Evolutionary conservation across 1,140 invertebrate species (phyloP), one percentile per base, ranked within the genome.

Genomic region (Diorhabda elongata): DNA sequence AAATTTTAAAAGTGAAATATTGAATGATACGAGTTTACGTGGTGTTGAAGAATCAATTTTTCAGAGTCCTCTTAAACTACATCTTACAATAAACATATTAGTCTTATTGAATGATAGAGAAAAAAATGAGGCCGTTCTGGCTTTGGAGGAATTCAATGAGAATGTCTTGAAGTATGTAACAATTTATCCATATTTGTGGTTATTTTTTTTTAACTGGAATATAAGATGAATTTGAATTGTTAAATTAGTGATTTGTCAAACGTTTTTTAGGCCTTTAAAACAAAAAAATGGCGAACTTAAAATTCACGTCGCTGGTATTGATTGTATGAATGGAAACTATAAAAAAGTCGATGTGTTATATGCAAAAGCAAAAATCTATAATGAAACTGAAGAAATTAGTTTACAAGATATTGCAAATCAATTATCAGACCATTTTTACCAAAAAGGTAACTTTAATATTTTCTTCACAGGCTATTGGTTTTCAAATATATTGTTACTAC

Each of bases 41-140:
- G 89, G 88, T 2, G 74, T 94, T 58, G 85, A 88, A 52, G 85
- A 88, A 67, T 83, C 79, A 8, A 77, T 94, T 66, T 95, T 95
- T 82, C 89, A 91, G 79, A 84, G 77, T 64, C 81, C 88, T 3
- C 75, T 82, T 11, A 93, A 90, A 81, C 81, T 95, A 4, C 93
- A 95, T 82, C 71, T 95, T 42, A 96, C 93, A 0, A 75, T 94
- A 57, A 87, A 86, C 59, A 86, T 90, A 5, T 81, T 93, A 76
- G 86, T 86, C 26, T 81, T 96, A 62, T 82, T 92, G 66, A 87
- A 91, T 80, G 85, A 91, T 52, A 75, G 79, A 61, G 92, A 94
- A 76, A 81, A 82, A 74, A 61, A 83, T 52, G 72, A 83, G 75
- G 88, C 88, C 56, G 71, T 81, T 2, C 71, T 85, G 52, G 74